These are phyloP conservation scores for Loripinus fragilis DNA, from an alignment of 2,888 invertebrate species.

Conservation along the genomic window DNA sequence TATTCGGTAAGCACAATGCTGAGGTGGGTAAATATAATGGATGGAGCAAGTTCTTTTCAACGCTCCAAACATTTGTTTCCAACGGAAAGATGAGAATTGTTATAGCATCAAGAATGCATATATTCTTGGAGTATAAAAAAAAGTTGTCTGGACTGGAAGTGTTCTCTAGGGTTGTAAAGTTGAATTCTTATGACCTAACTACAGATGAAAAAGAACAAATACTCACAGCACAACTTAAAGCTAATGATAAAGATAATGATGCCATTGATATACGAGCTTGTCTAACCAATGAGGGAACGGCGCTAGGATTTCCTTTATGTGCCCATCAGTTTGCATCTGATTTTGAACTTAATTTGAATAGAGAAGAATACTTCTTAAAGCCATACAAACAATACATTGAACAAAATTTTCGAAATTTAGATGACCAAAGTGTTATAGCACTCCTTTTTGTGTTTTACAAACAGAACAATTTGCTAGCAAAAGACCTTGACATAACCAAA, in stretches of 20 bases:
- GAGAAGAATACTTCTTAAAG: slow-evolving; percentile 7
- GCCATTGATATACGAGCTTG: background rate
- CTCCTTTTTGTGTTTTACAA: slow-evolving; percentile 19
- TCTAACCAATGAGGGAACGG: background rate
- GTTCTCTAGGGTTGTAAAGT: background rate
- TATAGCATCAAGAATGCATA: background rate
- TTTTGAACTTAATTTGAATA: background rate
- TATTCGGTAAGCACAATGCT: slow-evolving; percentile 18
- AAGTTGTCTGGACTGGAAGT: background rate
- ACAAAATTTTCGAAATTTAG: background rate
- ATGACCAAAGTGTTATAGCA: background rate
- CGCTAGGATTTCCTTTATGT: slow-evolving; percentile 6
- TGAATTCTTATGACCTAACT: slow-evolving; percentile 3
- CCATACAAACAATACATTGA: slow-evolving; percentile 10
- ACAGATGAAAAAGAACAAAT: background rate
- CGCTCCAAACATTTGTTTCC: background rate
- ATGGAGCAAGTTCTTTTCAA: background rate
- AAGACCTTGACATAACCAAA: slow-evolving; percentile 3
- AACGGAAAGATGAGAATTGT: background rate
- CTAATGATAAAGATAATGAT: background rate
- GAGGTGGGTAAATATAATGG: background rate
- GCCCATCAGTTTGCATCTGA: slow-evolving; percentile 9
- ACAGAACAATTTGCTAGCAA: background rate
- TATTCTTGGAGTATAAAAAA: background rate
- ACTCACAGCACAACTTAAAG: background rate